A percentile compares a stretch with the other conserved stretches of the same genome.
Evolutionary conservation across 2,888 invertebrate species (phyloP).

Genomic region (Cheilosia scutellata): DNA sequence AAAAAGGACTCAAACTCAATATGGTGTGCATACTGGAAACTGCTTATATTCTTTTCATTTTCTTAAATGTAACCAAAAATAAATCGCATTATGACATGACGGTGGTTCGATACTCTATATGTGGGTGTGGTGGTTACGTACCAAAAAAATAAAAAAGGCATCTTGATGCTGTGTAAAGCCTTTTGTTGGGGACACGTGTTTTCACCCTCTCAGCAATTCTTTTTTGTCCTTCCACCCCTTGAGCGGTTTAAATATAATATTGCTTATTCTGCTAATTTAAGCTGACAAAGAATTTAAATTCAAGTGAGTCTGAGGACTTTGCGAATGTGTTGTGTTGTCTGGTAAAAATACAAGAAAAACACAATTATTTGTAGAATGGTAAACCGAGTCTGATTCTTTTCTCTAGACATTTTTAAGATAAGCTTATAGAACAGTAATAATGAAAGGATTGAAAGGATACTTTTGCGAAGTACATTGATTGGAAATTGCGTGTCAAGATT

Average conservation of each 20-base stretch:
- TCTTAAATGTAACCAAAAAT: conserved; percentile 71
- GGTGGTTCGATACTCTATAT: conserved; percentile 6
- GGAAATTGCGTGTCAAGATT: background rate
- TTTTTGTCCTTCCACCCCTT: conserved; percentile 44
- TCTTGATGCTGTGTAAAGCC: conserved; percentile 57
- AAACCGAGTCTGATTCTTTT: too few species aligned
- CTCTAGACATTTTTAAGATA: background rate
- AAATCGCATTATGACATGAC: conserved; percentile 70
- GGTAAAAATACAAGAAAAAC: background rate
- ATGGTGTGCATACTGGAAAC: conserved; percentile 50
- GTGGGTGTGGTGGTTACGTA: conserved; percentile 22
- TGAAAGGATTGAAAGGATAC: background rate
- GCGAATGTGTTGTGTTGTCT: conserved; percentile 16
- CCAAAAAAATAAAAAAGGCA: conserved; percentile 50
- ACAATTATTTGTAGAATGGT: background rate
- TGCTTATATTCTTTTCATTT: conserved; percentile 66
- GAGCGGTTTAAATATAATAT: conserved; percentile 69
- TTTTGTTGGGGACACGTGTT: conserved; percentile 74
- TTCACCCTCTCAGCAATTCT: conserved; percentile 54
- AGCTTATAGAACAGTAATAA: background rate
- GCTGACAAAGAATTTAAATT: conserved; percentile 64
- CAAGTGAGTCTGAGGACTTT: conserved; percentile 63
- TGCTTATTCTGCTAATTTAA: conserved; percentile 73
- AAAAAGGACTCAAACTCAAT: conserved; percentile 53
- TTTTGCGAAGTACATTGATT: background rate